phyloP scores from a whole-genome alignment of 2,113 vertebrate genomes.

The Osmerus eperlanus region DNA sequence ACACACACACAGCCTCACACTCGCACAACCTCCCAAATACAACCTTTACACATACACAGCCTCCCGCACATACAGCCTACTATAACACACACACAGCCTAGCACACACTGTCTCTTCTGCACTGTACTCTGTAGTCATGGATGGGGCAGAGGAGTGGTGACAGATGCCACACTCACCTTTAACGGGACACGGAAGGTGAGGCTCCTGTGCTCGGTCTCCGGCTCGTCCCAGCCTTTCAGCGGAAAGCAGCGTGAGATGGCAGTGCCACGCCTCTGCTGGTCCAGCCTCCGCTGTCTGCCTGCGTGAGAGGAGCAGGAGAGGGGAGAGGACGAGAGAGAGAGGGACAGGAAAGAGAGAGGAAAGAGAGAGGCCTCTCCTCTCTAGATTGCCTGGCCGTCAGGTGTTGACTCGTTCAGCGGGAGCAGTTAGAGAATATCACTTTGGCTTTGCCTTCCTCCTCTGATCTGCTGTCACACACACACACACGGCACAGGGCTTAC shows the following conservation, averaged over 20 bases:
- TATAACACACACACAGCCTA: conserved; percentile 4
- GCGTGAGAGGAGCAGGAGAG: neutral
- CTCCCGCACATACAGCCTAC: neutral
- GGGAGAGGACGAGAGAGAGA: conserved; percentile 25
- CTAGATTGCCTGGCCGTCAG: conserved; percentile 43
- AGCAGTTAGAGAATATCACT: conserved; percentile 55
- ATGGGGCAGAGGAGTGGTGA: conserved; percentile 36
- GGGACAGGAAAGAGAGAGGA: conserved; percentile 17
- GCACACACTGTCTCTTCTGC: neutral
- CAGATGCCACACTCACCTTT: conserved; percentile 46
- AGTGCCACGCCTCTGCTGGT: conserved; percentile 18
- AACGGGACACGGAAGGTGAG: conserved; percentile 35
- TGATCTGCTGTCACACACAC: conserved; percentile 47
- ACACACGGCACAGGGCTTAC: neutral
- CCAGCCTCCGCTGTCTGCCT: neutral
- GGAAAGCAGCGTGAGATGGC: conserved; percentile 34
- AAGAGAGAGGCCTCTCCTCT: neutral
- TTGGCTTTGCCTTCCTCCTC: conserved; percentile 54
- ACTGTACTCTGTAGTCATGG: conserved; percentile 11
- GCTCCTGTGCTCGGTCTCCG: conserved; percentile 25
- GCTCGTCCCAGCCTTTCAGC: conserved; percentile 11
- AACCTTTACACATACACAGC: neutral
- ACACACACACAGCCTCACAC: neutral
- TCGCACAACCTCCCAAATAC: neutral
- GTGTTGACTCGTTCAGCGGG: conserved; percentile 47